phyloP scores from a whole-genome alignment of 2,888 invertebrate genomes.

The Torymus aiolomorphi region DNA sequence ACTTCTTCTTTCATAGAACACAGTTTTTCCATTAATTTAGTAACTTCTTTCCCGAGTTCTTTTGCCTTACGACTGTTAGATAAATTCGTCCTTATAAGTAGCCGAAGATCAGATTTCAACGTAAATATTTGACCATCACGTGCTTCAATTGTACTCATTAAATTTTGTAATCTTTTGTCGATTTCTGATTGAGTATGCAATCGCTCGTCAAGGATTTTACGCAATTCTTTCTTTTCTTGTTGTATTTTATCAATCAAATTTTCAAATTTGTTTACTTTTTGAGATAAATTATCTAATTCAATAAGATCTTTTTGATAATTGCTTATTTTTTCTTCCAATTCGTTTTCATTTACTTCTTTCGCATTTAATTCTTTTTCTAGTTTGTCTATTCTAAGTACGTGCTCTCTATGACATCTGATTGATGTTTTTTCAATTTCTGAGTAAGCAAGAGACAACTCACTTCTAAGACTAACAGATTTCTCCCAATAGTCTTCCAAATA shows the following conservation, averaged over 20 bases:
- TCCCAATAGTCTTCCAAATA: constrained; percentile 61
- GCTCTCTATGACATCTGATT: constrained; percentile 59
- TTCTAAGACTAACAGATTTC: constrained; percentile 60
- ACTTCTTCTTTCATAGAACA: constrained; percentile 61
- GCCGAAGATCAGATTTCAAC: constrained; percentile 60
- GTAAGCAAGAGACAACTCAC: constrained; percentile 60
- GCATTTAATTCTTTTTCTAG: constrained; percentile 61
- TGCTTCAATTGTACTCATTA: constrained; percentile 60
- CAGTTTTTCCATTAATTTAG: constrained; percentile 60
- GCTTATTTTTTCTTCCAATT: constrained; percentile 58
- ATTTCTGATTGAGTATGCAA: constrained; percentile 60
- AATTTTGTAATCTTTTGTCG: constrained; percentile 61
- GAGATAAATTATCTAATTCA: constrained; percentile 58
- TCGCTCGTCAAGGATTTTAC: constrained; percentile 59
- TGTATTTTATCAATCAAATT: constrained; percentile 57
- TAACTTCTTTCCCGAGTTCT: constrained; percentile 62
- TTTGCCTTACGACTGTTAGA: constrained; percentile 61
- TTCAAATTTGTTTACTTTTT: constrained; percentile 63
- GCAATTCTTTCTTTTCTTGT: constrained; percentile 61
- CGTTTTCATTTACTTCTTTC: constrained; percentile 57
- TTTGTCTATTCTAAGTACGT: constrained; percentile 62
- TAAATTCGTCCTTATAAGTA: constrained; percentile 58
- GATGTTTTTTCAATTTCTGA: constrained; percentile 61
- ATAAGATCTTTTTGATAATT: constrained; percentile 57
- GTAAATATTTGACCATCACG: constrained; percentile 62